Percentiles rank a stretch among this genome's conserved stretches.
These are phyloP conservation scores for Pollimyrus isidori DNA, from an alignment of 2,113 vertebrate genomes.

Conservation along the genomic window DNA sequence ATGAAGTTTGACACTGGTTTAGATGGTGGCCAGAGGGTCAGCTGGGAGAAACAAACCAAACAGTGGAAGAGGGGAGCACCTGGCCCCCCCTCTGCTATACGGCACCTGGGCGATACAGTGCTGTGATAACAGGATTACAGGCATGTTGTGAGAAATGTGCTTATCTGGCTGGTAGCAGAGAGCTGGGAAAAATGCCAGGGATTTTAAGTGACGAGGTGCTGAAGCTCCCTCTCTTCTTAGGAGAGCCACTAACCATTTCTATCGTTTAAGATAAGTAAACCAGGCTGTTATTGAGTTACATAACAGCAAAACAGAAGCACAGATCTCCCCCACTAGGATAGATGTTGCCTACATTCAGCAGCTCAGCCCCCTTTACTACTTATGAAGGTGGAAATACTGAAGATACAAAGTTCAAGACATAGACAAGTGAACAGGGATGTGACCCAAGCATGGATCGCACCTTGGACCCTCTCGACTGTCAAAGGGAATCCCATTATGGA, in stretches of 20 bases:
- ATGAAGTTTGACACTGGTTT: slow-evolving; percentile 81
- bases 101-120: not conserved
- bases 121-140: not conserved
- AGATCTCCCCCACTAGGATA: not conserved
- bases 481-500: not conserved
- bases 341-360: not conserved
- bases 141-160: not conserved
- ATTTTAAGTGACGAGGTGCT: not conserved
- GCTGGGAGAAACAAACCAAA: not conserved
- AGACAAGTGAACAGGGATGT: not conserved
- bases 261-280: not conserved
- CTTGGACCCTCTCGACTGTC: not conserved
- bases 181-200: not conserved
- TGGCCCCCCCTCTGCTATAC: not conserved
- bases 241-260: not conserved
- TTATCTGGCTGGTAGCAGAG: slow-evolving; percentile 3
- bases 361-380: not conserved
- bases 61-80: not conserved
- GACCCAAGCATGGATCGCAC: not conserved
- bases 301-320: not conserved
- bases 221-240: not conserved
- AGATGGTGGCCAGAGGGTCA: slow-evolving; percentile 38
- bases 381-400: not conserved
- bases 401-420: not conserved
- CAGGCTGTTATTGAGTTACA: not conserved